Conservation (phyloP, 1,140 invertebrate species). For the Globodera rostochiensis region DNA sequence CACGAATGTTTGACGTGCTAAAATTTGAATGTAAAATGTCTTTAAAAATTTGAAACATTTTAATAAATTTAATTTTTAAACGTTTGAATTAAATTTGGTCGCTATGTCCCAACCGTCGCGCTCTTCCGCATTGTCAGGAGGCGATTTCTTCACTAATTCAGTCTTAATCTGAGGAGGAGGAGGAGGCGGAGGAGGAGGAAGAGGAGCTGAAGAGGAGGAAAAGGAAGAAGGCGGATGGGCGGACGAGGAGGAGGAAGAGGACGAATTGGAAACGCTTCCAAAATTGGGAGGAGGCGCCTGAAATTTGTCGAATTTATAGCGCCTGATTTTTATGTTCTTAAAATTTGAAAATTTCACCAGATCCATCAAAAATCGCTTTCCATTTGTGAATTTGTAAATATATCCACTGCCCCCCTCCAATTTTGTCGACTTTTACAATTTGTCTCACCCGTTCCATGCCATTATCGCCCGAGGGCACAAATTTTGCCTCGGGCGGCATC, state of each 20-base stretch:
- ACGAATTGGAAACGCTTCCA: not conserved
- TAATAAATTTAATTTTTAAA: not conserved
- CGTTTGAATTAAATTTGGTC: not conserved
- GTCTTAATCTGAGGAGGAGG: not conserved
- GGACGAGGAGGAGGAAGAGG: not conserved
- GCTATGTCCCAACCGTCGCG: not conserved
- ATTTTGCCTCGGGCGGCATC: not conserved
- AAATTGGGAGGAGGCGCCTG: not conserved
- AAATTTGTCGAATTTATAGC: not conserved
- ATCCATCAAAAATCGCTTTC: not conserved
- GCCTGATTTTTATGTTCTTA: too few relatives aligned
- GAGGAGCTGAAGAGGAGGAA: not conserved
- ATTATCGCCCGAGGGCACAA: not conserved
- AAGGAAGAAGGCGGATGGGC: not conserved
- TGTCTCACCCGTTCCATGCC: not conserved
- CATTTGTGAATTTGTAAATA: not conserved
- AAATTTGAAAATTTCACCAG: not conserved
- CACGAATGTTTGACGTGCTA: slow-evolving; percentile 3
- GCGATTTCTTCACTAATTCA: not conserved
- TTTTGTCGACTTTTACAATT: not conserved
- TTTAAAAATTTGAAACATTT: too few relatives aligned
- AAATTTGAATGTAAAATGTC: not conserved
- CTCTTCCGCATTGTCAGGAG: not conserved
- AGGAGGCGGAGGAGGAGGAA: too few relatives aligned
- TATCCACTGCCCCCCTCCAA: not conserved